Conservation (phyloP, 2,113 vertebrate genomes). For the Chinchilla lanigera region DNA sequence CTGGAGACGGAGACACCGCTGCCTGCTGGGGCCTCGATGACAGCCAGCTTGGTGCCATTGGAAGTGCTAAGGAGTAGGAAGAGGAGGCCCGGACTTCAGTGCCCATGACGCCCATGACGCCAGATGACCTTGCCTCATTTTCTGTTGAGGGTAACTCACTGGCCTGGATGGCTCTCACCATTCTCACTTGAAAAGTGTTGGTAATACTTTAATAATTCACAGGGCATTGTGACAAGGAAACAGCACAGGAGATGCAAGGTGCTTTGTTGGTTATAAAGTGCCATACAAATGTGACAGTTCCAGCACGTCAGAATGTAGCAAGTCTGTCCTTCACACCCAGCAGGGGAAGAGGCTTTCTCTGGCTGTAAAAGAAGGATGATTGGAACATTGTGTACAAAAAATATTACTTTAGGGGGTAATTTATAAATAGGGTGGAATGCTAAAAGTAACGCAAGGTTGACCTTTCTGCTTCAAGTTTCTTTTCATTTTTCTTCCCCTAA, state of each 20-base stretch:
- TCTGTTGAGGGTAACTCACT: not conserved
- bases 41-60: not conserved
- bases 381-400: not conserved
- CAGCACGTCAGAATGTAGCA: constrained; percentile 1
- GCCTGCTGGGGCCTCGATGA: not conserved
- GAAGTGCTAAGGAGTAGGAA: not conserved
- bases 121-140: not conserved
- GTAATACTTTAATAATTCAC: not conserved
- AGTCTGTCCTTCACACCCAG: not conserved
- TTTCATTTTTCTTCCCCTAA: not conserved
- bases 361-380: constrained; percentile 4
- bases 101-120: accelerated
- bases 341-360: not conserved
- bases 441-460: not conserved
- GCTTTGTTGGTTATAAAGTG: not conserved
- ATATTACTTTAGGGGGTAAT: constrained; percentile 8
- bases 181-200: not conserved
- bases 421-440: constrained; percentile 21
- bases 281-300: not conserved
- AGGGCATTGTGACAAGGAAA: not conserved
- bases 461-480: not conserved
- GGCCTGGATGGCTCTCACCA: not conserved
- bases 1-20: not conserved
- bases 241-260: not conserved
- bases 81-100: not conserved